A percentile compares a stretch with the other conserved stretches of the same genome.
phyloP scores from a whole-genome alignment of 2,797 vertebrate genomes.

The Pagetopsis macropterus region DNA sequence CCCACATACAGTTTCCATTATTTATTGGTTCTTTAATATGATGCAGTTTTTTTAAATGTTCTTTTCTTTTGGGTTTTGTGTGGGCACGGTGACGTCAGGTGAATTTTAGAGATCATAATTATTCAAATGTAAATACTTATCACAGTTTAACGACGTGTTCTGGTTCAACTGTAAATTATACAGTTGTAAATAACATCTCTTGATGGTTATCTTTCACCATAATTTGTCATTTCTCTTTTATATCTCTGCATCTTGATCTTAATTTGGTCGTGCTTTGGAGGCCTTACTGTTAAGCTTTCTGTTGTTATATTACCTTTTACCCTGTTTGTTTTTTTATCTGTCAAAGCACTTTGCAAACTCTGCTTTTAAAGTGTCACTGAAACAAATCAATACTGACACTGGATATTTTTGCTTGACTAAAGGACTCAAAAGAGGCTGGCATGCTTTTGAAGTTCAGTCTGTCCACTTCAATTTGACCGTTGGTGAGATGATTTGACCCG shows the following conservation, averaged over 20 bases:
- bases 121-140: not conserved
- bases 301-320: too few species aligned
- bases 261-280: too few species aligned
- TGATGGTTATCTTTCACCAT: too few species aligned
- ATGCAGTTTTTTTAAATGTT: not conserved
- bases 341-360: too few species aligned
- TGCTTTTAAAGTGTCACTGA: not conserved
- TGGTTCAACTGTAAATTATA: not conserved
- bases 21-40: not conserved
- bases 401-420: not conserved
- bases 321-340: too few species aligned
- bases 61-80: not conserved
- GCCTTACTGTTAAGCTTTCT: too few species aligned
- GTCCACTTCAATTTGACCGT: constrained; percentile 14
- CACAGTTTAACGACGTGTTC: not conserved
- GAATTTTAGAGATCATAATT: not conserved
- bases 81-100: not conserved
- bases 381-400: not conserved
- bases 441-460: constrained; percentile 13
- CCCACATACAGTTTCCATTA: not conserved
- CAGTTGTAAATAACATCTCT: too few species aligned
- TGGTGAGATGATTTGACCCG: not conserved
- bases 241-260: too few species aligned
- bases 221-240: too few species aligned
- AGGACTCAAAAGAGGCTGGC: not conserved